A percentile compares a stretch with the other conserved stretches of the same genome.
These are phyloP conservation scores for Halcyon leucocephala DNA, from an alignment of 2,797 vertebrate species.

Conservation along the genomic window DNA sequence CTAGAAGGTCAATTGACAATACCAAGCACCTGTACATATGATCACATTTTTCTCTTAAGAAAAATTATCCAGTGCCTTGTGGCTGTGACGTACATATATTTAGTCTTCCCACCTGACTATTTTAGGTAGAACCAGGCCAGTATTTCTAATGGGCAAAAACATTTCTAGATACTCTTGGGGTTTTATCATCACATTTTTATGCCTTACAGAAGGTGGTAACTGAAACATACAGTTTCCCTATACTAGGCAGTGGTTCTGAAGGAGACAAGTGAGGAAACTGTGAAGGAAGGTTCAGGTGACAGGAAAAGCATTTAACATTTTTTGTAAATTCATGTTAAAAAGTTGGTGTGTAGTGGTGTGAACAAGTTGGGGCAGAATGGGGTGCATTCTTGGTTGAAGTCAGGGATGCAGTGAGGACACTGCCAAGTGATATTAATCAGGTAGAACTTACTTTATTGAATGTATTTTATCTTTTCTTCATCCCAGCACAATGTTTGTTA, in stretches of 20 bases:
- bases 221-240: background rate
- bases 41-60: background rate
- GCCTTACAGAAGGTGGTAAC: background rate
- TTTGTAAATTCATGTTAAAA: background rate
- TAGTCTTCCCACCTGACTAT: background rate
- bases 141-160: background rate
- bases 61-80: background rate
- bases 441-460: background rate
- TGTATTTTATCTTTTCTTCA: background rate
- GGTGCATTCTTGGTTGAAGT: background rate
- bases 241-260: background rate
- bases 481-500: background rate
- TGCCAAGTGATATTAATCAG: background rate
- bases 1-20: background rate
- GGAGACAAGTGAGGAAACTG: background rate
- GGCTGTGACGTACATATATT: background rate
- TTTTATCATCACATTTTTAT: background rate
- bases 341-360: background rate
- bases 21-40: background rate
- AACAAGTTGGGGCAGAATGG: background rate
- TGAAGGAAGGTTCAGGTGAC: background rate
- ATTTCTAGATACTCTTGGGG: background rate
- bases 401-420: background rate
- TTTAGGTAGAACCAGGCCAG: background rate
- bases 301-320: background rate